These are phyloP conservation scores for Araneus ventricosus DNA, from an alignment of 1,140 invertebrate species.

Conservation along the genomic window DNA sequence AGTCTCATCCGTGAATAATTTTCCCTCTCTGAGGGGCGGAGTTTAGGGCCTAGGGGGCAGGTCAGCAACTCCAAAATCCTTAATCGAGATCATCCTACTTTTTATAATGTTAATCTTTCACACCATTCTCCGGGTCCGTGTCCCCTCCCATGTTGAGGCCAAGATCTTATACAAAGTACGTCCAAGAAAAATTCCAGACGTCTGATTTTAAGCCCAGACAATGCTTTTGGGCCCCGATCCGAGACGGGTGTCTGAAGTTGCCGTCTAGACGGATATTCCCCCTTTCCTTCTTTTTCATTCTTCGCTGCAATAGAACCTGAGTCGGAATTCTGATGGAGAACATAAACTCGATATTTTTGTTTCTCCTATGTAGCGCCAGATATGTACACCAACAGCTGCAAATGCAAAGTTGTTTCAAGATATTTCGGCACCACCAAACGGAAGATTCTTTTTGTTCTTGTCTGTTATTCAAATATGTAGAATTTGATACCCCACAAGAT, in stretches of 20 bases:
- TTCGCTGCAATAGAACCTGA: neutral
- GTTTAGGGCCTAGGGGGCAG: neutral
- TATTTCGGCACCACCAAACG: neutral
- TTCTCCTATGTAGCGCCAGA: neutral
- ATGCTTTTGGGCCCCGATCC: neutral
- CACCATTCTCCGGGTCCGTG: neutral
- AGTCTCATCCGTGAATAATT: neutral
- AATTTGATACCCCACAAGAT: too few species aligned
- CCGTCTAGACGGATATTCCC: neutral
- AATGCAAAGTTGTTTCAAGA: constrained; percentile 1
- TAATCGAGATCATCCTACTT: neutral
- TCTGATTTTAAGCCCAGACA: neutral
- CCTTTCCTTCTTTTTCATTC: neutral
- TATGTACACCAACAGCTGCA: neutral
- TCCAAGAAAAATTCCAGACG: neutral
- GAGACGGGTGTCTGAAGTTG: neutral
- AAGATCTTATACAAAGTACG: neutral
- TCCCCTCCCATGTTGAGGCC: neutral
- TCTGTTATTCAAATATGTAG: too few species aligned
- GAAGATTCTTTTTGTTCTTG: too few species aligned
- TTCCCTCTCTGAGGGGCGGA: neutral
- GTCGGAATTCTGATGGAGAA: neutral
- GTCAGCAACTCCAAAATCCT: neutral
- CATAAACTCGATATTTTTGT: neutral
- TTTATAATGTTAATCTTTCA: neutral